Evolutionary conservation across 1,140 invertebrate species (phyloP).

Genomic region (Armadillidium nasatum): DNA sequence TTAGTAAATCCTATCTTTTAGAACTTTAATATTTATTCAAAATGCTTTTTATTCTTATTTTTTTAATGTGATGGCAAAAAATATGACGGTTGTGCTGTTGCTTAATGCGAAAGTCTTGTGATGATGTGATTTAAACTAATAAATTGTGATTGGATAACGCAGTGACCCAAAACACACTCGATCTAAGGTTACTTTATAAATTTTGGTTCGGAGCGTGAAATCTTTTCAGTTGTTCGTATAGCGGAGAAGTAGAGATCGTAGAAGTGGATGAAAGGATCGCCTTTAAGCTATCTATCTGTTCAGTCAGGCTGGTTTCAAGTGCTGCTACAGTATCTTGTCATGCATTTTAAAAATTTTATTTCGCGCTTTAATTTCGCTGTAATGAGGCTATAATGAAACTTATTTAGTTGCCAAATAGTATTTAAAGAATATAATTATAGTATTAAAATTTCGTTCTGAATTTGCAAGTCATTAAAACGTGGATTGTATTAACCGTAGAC

Average conservation of each 20-base stretch:
- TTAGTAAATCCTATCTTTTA: not conserved
- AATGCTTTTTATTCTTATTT: not conserved
- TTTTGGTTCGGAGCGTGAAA: not conserved
- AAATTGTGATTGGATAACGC: not conserved
- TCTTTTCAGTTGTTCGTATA: not conserved
- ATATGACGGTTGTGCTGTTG: not conserved
- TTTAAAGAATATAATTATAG: not conserved
- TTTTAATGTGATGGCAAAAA: not conserved
- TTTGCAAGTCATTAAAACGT: not conserved
- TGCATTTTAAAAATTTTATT: conserved; percentile 2
- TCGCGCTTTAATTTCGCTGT: not conserved
- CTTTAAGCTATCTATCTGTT: not conserved
- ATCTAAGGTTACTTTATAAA: conserved; percentile 1
- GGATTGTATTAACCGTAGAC: not conserved
- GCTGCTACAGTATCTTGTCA: not conserved
- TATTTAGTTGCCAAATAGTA: not conserved
- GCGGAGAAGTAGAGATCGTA: not conserved
- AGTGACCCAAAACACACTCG: not conserved
- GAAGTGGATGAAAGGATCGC: not conserved
- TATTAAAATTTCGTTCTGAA: not conserved
- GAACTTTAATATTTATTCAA: not conserved
- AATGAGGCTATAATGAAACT: not conserved
- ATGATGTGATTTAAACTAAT: not conserved
- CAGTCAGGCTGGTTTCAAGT: not conserved
- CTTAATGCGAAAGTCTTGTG: not conserved